Percentiles rank a stretch among this genome's conserved stretches.
Evolutionary conservation across 2,113 vertebrate genomes (phyloP).

Genomic region (Neopipo cinnamomea): DNA sequence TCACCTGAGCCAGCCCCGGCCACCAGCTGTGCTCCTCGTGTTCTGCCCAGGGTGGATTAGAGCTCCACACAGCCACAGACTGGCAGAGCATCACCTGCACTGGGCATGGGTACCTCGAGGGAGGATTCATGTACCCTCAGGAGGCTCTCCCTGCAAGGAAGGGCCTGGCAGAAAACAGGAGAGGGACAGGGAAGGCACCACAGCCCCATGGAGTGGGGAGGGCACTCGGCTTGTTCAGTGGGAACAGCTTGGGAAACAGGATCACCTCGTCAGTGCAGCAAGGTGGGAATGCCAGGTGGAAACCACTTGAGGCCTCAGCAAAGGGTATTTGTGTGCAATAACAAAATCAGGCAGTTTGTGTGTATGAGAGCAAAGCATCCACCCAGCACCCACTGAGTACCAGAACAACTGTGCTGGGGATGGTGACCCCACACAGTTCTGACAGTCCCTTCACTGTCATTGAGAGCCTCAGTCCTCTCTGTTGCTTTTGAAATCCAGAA

Average conservation of each 20-base stretch:
- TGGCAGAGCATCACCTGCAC: not conserved
- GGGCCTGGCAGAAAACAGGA: not conserved
- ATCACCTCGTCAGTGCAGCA: not conserved
- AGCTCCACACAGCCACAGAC: not conserved
- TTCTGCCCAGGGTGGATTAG: not conserved
- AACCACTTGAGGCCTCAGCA: not conserved
- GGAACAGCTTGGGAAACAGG: not conserved
- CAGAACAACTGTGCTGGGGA: not conserved
- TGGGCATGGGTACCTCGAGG: accelerated
- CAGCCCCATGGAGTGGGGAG: not conserved
- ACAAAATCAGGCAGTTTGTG: not conserved
- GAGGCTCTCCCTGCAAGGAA: not conserved
- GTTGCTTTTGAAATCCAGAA: not conserved
- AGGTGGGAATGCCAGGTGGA: accelerated
- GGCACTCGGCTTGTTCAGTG: not conserved
- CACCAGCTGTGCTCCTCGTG: not conserved
- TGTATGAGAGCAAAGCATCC: not conserved
- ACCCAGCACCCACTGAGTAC: accelerated
- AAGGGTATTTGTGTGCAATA: not conserved
- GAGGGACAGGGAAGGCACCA: not conserved
- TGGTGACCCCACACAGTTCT: not conserved
- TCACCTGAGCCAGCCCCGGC: not conserved
- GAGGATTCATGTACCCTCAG: accelerated
- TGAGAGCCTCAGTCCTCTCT: not conserved
- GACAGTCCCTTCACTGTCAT: not conserved